These are phyloP conservation scores for Odobenus rosmarus DNA, from an alignment of 2,113 vertebrate genomes.

Conservation along the genomic window DNA sequence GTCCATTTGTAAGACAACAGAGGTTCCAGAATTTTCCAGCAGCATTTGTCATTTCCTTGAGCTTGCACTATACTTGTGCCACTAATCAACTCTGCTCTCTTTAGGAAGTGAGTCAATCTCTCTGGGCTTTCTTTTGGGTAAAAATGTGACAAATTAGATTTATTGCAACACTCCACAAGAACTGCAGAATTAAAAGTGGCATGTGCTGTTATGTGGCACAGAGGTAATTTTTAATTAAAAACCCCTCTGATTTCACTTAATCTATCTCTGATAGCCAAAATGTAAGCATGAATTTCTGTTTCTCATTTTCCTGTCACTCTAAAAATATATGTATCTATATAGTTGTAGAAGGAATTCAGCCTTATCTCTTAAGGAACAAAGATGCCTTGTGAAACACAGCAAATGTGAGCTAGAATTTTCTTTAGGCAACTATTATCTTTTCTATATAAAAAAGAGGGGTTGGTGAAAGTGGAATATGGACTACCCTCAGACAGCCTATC, in stretches of 20 bases:
- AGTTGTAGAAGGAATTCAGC: background rate
- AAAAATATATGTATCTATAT: background rate
- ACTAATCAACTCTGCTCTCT: background rate
- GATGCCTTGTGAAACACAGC: background rate
- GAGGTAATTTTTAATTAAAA: background rate
- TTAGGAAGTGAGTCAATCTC: background rate
- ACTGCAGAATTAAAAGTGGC: background rate
- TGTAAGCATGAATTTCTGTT: background rate
- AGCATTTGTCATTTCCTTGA: background rate
- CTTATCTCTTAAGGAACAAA: background rate
- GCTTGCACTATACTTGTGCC: background rate
- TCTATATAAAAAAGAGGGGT: background rate
- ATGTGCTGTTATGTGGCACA: background rate
- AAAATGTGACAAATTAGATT: background rate
- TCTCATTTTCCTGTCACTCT: background rate
- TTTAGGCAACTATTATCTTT: background rate
- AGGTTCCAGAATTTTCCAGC: conserved; percentile 21
- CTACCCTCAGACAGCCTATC: background rate
- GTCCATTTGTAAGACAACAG: background rate
- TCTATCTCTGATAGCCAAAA: background rate
- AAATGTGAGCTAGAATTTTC: background rate
- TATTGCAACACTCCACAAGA: background rate
- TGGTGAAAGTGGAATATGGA: background rate
- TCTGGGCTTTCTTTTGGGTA: background rate
- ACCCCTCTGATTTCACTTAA: background rate